Evolutionary conservation across 2,888 invertebrate genomes (phyloP), one percentile per base, ranked within the genome.

Genomic region (Itoplectis maculator): DNA sequence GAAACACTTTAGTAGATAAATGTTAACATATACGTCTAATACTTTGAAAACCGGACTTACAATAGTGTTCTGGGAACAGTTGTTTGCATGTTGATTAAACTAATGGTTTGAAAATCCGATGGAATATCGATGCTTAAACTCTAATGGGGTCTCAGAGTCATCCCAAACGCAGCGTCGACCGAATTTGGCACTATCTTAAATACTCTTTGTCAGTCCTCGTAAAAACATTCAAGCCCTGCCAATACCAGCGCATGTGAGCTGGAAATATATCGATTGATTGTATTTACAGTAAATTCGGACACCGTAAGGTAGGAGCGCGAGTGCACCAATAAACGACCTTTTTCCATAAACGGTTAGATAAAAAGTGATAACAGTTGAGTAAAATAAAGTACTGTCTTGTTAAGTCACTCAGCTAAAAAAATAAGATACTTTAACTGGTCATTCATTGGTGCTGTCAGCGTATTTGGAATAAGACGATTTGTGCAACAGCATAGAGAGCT

Each of bases 171-270:
- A 74, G 56, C 56, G 29, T 49, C 42, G 47, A 78, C 63, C 47
- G 45, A 81, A 74, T 79, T 82, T 82, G 82, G 82, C 82, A 82
- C 82, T 65, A 63, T 66, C 42, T 66, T 54, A 47, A 78, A 73
- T 78, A 75, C 59, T 74, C 49, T 74, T 47, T 66, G 56, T 70
- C 66, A 45, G 35, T 70, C n/a, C 45, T 29, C 63, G 69, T 51
- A 35, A 20, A 82, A 75, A 75, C 61, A 37, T 70, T 35, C 11
- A 61, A 56, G 9, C 61, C 40, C 18, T 20, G 59, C 23, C 35
- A 72, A 47, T 35, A 35, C 47, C 51, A 42, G 37, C 66, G n/a
- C 2, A 42, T 70, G 42, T 66, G 13, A 29, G 35, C 61, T 66
- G 51, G 37, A 49, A 37, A 47, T 49, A 59, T 42, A 70, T 42